Evolutionary conservation across 2,113 vertebrate species (phyloP).

Genomic region (Buteo buteo): DNA sequence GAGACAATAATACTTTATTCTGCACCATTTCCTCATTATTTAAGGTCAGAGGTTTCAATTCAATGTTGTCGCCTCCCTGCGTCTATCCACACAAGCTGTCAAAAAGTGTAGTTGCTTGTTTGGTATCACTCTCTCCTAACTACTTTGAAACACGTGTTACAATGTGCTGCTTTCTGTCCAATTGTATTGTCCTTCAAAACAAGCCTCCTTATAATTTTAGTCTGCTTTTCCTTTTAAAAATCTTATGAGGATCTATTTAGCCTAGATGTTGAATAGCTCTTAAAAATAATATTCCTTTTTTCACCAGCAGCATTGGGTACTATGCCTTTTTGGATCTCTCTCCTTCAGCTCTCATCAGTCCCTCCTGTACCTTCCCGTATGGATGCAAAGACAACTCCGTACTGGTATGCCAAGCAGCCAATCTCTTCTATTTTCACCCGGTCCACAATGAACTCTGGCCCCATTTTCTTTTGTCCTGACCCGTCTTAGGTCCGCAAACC

Average conservation of each 20-base stretch:
- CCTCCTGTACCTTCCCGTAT: neutral
- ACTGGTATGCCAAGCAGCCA: neutral
- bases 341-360: neutral
- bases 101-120: neutral
- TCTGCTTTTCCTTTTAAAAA: neutral
- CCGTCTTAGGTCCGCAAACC: accelerated
- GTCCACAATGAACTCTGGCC: neutral
- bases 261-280: neutral
- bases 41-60: neutral
- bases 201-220: neutral
- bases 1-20: neutral
- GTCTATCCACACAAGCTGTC: neutral
- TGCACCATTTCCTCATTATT: neutral
- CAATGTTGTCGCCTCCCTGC: neutral
- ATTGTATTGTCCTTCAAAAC: neutral
- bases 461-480: neutral
- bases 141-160: neutral
- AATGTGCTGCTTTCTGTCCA: neutral
- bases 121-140: neutral
- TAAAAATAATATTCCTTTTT: neutral
- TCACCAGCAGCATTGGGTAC: neutral
- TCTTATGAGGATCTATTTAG: neutral
- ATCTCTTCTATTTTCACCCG: neutral
- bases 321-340: neutral
- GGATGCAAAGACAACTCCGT: neutral